These are phyloP conservation scores for Mesoligia furuncula DNA, from an alignment of 2,888 invertebrate species.

Conservation along the genomic window DNA sequence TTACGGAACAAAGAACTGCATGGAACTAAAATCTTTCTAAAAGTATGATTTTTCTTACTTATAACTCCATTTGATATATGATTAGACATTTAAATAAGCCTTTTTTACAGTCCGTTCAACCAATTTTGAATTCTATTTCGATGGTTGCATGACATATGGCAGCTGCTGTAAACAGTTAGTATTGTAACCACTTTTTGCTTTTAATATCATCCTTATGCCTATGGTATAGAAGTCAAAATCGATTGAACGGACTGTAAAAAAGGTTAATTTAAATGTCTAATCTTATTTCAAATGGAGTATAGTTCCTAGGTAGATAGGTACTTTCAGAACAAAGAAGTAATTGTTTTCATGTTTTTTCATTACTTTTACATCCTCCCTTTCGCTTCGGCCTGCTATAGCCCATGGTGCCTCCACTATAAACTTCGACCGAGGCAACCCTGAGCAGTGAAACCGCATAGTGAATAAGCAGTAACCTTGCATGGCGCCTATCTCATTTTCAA, in stretches of 20 bases:
- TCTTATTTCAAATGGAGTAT: too few relatives aligned
- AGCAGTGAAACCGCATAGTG: slow-evolving; percentile 35
- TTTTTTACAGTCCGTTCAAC: too few relatives aligned
- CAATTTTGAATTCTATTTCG: too few relatives aligned
- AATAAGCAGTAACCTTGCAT: slow-evolving; percentile 58
- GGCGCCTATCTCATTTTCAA: slow-evolving; percentile 61
- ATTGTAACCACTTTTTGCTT: too few relatives aligned
- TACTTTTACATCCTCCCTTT: background rate
- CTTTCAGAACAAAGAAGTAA: background rate
- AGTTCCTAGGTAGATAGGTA: background rate
- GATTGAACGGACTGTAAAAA: too few relatives aligned
- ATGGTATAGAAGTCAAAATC: too few relatives aligned
- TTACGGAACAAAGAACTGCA: background rate
- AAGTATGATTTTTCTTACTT: background rate
- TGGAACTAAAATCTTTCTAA: background rate
- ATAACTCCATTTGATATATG: too few relatives aligned
- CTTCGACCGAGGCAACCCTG: slow-evolving; percentile 47
- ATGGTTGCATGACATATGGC: too few relatives aligned
- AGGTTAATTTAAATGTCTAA: too few relatives aligned
- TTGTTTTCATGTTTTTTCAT: background rate
- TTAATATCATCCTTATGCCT: too few relatives aligned
- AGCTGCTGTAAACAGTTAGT: too few relatives aligned
- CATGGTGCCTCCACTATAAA: background rate
- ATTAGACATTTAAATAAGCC: too few relatives aligned
- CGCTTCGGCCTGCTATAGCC: background rate